Conservation (phyloP, 2,888 invertebrate species). For the Exephanes ischioxanthus region DNA sequence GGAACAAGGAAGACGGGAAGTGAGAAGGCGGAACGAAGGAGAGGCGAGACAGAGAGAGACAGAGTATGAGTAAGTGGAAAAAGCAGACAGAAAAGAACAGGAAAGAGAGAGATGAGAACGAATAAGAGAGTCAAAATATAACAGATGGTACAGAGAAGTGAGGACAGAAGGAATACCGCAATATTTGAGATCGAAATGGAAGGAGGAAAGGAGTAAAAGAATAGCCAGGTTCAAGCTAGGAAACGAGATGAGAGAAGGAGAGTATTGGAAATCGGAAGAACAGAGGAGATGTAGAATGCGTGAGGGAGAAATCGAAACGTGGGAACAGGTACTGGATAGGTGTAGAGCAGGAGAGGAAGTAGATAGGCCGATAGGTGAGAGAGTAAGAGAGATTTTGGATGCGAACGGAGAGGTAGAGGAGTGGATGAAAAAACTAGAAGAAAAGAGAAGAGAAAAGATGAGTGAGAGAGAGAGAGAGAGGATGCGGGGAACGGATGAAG, state of each 20-base stretch:
- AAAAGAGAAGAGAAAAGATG: no score
- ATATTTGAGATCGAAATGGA: no score
- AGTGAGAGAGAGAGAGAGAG: no score
- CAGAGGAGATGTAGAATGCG: not conserved
- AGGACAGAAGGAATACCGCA: not conserved
- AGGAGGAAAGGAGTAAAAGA: no score
- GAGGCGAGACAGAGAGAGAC: not conserved
- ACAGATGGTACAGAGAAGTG: conserved; percentile 5
- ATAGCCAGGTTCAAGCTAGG: not conserved
- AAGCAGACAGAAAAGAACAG: not conserved
- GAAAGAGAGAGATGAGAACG: not conserved
- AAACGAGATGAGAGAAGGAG: conserved; percentile 6
- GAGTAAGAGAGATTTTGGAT: no score
- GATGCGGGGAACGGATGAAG: no score
- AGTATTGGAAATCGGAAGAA: not conserved
- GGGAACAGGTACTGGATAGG: not conserved
- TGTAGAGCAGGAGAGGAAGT: no score
- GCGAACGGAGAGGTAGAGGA: no score
- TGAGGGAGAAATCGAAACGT: not conserved
- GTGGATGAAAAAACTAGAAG: no score
- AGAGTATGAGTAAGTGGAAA: not conserved
- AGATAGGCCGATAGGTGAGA: no score
- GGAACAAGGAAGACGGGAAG: not conserved
- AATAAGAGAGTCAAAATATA: conserved; percentile 23
- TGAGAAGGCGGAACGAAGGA: not conserved